These are phyloP conservation scores for Calidris pygmaea DNA, from an alignment of 2,113 vertebrate genomes.

Conservation along the genomic window DNA sequence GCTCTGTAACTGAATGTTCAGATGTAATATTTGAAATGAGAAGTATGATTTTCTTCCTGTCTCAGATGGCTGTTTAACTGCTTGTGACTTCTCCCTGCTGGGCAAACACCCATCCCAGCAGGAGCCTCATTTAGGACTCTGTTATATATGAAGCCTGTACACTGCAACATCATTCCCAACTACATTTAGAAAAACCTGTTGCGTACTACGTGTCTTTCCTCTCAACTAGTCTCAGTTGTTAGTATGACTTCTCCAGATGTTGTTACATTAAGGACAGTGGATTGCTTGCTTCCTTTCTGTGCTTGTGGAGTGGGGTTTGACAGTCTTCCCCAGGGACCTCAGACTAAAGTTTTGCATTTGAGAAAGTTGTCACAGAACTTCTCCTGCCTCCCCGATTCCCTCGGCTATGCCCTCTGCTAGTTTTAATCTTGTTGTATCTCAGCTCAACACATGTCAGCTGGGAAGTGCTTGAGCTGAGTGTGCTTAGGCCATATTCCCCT, in stretches of 20 bases:
- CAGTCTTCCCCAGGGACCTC: background rate
- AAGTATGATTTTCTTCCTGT: background rate
- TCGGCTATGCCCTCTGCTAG: background rate
- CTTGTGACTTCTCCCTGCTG: background rate
- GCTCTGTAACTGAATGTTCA: background rate
- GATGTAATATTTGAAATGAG: background rate
- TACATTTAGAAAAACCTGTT: background rate
- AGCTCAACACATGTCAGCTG: background rate
- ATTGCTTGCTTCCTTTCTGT: background rate
- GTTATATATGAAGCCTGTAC: background rate
- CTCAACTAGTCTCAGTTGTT: background rate
- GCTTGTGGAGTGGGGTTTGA: background rate
- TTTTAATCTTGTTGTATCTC: background rate
- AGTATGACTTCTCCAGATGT: background rate
- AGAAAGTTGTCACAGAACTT: conserved; percentile 2
- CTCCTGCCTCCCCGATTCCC: background rate
- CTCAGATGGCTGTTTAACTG: background rate
- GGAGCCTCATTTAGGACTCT: background rate
- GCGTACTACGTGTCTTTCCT: background rate
- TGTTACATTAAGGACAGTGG: background rate
- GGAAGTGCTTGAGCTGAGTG: background rate
- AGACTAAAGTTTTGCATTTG: background rate
- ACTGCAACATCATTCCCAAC: background rate
- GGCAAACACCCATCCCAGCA: background rate
- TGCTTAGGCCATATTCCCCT: background rate